Conservation (phyloP, 2,113 vertebrate genomes). For the Actenoides hombroni region DNA sequence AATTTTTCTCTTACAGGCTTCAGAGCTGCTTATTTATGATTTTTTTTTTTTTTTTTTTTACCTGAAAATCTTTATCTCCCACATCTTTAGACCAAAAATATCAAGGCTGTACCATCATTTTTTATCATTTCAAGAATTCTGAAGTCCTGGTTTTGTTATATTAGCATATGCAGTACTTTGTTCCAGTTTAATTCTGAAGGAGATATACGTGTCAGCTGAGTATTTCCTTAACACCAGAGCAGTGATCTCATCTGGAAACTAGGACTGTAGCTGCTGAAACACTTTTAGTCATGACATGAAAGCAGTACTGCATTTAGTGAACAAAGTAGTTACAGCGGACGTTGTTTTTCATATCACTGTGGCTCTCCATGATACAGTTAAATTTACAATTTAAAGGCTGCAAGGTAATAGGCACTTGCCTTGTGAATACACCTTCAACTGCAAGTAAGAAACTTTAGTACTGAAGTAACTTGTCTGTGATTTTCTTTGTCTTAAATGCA, state of each 20-base stretch:
- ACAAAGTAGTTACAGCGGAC: background rate
- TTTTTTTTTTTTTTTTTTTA: background rate
- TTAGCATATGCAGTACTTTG: background rate
- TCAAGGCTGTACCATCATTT: background rate
- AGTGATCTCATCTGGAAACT: background rate
- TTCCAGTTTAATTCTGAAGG: background rate
- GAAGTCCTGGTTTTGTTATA: background rate
- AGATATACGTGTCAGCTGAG: background rate
- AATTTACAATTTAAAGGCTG: background rate
- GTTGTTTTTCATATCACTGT: background rate
- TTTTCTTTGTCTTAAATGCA: background rate
- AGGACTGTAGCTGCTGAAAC: background rate
- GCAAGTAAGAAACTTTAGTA: background rate
- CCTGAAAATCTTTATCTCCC: background rate
- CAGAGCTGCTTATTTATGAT: rapidly evolving
- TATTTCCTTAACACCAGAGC: background rate
- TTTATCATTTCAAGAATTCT: background rate
- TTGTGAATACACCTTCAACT: background rate
- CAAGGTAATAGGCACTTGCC: background rate
- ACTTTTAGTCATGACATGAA: background rate
- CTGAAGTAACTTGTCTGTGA: background rate
- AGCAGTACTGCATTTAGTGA: background rate
- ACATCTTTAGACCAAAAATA: background rate
- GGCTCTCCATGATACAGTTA: background rate
- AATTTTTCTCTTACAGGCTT: background rate